These are phyloP conservation scores for Sebastes schlegelii DNA, from an alignment of 2,113 vertebrate species.

Conservation along the genomic window DNA sequence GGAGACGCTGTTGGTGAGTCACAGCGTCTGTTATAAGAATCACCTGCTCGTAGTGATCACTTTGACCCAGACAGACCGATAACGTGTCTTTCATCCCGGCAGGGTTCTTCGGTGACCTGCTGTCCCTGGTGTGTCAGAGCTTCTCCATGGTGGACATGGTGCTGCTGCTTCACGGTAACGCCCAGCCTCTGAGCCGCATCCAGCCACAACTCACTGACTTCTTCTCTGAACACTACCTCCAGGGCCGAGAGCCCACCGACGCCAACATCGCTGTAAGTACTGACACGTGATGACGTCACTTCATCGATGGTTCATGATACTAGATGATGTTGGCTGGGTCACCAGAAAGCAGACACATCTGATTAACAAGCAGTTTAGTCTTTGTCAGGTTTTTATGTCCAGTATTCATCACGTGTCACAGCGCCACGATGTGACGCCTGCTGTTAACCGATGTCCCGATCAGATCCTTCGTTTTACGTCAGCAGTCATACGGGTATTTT, in stretches of 20 bases:
- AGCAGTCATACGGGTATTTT: too few species aligned
- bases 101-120: constrained; percentile 91
- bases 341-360: neutral
- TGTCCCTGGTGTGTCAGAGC: constrained; percentile 90
- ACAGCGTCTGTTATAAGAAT: too few species aligned
- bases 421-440: neutral
- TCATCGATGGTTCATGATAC: neutral
- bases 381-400: neutral
- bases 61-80: too few species aligned
- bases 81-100: neutral
- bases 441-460: neutral
- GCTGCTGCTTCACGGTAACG: constrained; percentile 89
- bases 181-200: constrained; percentile 88
- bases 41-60: too few species aligned
- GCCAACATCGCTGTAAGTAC: constrained; percentile 81
- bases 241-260: constrained; percentile 85
- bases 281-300: neutral
- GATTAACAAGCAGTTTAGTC: neutral
- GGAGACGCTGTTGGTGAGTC: constrained; percentile 85
- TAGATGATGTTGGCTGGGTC: neutral
- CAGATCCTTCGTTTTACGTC: too few species aligned
- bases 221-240: constrained; percentile 88
- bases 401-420: neutral
- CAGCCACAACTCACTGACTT: constrained; percentile 87
- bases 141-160: constrained; percentile 93